phyloP scores from a whole-genome alignment of 1,140 invertebrate species.

The Homalodisca vitripennis region DNA sequence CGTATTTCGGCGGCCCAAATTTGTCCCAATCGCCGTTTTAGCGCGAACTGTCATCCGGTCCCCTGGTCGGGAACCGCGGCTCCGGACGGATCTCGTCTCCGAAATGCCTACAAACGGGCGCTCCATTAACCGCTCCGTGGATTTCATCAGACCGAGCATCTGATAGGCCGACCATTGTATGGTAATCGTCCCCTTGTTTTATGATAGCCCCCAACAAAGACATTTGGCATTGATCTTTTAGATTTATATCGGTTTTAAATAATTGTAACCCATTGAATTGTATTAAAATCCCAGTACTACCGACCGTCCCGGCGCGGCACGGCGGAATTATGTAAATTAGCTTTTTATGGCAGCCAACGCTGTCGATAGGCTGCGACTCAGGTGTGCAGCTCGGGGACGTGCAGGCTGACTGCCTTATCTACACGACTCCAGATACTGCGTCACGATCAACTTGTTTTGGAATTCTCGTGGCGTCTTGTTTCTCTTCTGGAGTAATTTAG shows the following conservation, averaged over 20 bases:
- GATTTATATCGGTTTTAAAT: constrained; percentile 23
- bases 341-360: constrained; percentile 10
- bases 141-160: background rate
- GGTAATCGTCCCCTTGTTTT: constrained; percentile 19
- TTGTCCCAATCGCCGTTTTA: no score
- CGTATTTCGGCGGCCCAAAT: no score
- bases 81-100: no score
- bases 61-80: no score
- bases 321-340: constrained; percentile 24
- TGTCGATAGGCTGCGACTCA: no score
- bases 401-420: no score
- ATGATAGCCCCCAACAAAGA: constrained; percentile 25
- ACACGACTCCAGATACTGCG: no score
- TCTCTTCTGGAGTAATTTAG: no score
- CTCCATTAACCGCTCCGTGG: constrained; percentile 6
- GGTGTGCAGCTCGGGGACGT: no score
- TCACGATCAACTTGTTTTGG: no score
- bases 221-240: constrained; percentile 26
- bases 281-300: constrained; percentile 22
- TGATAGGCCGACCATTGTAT: constrained; percentile 11
- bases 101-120: constrained; percentile 11
- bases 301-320: constrained; percentile 5
- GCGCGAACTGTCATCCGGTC: no score
- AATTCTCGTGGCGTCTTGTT: no score
- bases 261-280: constrained; percentile 27